phyloP scores from a whole-genome alignment of 2,888 invertebrate species.

The Priocnemis perturbator region DNA sequence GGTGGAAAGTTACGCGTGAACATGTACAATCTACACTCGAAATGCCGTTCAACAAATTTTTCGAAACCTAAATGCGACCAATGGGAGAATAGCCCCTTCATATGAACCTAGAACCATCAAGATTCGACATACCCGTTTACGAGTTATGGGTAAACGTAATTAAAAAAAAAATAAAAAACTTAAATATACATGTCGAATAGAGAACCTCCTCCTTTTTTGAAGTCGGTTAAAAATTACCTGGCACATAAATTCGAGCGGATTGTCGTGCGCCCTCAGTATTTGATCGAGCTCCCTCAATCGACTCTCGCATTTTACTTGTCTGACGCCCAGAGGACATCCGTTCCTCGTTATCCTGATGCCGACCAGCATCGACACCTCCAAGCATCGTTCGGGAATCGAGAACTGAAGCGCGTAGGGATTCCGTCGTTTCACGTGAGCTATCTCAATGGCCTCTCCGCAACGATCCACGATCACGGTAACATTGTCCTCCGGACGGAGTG shows the following conservation, averaged over 20 bases:
- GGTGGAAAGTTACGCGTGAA: too few species aligned
- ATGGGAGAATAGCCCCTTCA: too few species aligned
- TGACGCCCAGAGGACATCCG: conserved; percentile 85
- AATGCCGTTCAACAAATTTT: too few species aligned
- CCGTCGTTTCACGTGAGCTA: conserved; percentile 84
- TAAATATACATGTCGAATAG: too few species aligned
- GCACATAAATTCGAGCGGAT: conserved; percentile 92
- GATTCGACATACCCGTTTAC: too few species aligned
- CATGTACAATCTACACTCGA: too few species aligned
- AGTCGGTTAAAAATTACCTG: conserved; percentile 78
- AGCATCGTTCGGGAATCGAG: conserved; percentile 87
- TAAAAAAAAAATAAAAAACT: too few species aligned
- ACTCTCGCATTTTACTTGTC: conserved; percentile 93
- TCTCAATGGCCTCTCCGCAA: conserved; percentile 86
- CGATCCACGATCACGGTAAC: conserved; percentile 88
- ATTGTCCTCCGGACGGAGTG: conserved; percentile 85
- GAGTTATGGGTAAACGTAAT: too few species aligned
- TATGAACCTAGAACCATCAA: too few species aligned
- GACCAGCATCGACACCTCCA: conserved; percentile 89
- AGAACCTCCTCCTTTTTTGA: too few species aligned
- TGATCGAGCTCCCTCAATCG: conserved; percentile 89
- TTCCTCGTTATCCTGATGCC: conserved; percentile 89
- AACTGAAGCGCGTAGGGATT: conserved; percentile 92
- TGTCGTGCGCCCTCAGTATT: conserved; percentile 85
- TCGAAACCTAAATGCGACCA: too few species aligned